Percentiles rank a stretch among this genome's conserved stretches.
These are phyloP conservation scores for Rousettus madagascariensis DNA, from an alignment of 2,797 vertebrate species.

Conservation along the genomic window DNA sequence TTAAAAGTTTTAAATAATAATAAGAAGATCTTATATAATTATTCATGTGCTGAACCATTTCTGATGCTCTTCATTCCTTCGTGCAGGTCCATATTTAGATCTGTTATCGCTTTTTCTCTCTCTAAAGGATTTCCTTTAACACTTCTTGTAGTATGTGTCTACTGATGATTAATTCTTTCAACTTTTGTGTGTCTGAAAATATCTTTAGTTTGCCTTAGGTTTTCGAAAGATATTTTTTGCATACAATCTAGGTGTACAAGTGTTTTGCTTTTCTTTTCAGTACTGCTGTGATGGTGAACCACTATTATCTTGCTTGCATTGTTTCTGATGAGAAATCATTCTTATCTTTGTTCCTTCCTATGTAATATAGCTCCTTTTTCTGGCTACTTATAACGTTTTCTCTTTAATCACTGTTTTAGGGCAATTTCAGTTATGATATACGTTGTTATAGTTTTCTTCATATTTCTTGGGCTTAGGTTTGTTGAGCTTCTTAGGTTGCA, in stretches of 20 bases:
- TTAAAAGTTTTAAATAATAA: background rate
- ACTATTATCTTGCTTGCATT: background rate
- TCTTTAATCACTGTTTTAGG: background rate
- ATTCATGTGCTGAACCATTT: background rate
- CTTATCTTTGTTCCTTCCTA: background rate
- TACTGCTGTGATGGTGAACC: background rate
- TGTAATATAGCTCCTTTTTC: background rate
- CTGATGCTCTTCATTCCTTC: background rate
- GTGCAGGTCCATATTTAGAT: background rate
- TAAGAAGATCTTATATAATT: background rate
- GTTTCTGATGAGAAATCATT: background rate
- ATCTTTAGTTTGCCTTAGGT: constrained; percentile 14
- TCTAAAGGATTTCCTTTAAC: background rate
- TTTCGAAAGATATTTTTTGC: background rate
- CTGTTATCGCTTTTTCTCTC: background rate
- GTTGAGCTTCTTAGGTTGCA: background rate
- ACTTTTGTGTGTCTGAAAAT: background rate
- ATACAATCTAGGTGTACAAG: background rate
- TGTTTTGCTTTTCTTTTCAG: background rate
- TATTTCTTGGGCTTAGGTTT: background rate
- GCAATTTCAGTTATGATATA: background rate
- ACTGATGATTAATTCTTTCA: background rate
- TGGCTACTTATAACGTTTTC: background rate
- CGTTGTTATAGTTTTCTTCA: background rate
- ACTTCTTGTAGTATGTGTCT: background rate